Base-by-base conservation (phyloP, 2,113 vertebrate species). In the western clawed frog (Xenopus tropicalis) region DNA sequence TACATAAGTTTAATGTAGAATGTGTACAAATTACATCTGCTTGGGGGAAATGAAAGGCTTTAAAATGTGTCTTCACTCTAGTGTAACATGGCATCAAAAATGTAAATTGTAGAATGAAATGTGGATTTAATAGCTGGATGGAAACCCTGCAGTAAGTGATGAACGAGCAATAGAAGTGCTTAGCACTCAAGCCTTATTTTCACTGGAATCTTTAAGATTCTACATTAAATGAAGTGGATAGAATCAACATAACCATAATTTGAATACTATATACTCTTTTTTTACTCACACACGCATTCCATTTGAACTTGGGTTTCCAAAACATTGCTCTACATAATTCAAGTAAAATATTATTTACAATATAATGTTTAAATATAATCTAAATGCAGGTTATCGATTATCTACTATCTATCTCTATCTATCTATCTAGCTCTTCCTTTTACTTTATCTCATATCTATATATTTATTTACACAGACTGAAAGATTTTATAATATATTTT, bases 81-180 rank as follows among this genome's bases (percentile, higher is more conserved):
- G 48, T 58, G 77, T 58, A 69, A 72, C 70, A 64, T 78, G 5
- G 48, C 69, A 77, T 76, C 37, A 70, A 44, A 64, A 57, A 70
- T 68, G 68, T 3, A 71, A 70, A 57, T 80, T 74, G 54, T 64
- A 70, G 66, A 62, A 64, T 8, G 54, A 57, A 74, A 74, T 74
- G 72, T 66, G 72, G 72, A 24, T 66, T 74, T 74, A 67, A 74
- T 74, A 51, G 72, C 63, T 12, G 72, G 72, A 74, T 67, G 54
- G 64, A 56, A 74, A 37, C 72, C 46, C 54, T 67, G 44, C 14
- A 44, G 17, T 19, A 25, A 37, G 64, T 74, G 63, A 74, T 66
- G 63, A 46, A 74, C 66, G 13, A 23, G 42, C 42, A 73, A 66
- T 51, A 72, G 24, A 73, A 59, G 72, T 61, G 46, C 64, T 67